Conservation (phyloP, 2,797 vertebrate species). For the Macropodus opercularis region DNA sequence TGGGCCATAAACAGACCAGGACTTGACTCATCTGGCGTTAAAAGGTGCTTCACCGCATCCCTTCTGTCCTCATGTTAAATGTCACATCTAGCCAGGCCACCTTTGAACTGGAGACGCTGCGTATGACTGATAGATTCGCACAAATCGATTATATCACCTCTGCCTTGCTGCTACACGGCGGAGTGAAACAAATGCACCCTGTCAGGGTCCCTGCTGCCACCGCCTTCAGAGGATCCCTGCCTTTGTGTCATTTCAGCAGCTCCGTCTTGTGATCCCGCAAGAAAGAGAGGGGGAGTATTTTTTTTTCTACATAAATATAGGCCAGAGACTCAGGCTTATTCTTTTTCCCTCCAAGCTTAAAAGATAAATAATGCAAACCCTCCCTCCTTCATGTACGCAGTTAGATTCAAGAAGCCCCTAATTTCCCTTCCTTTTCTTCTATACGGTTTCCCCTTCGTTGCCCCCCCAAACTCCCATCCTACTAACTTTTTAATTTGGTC, state of each 20-base stretch:
- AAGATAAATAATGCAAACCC: constrained; percentile 77
- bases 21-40: neutral
- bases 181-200: constrained; percentile 22
- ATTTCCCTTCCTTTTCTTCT: constrained; percentile 7
- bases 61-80: constrained; percentile 28
- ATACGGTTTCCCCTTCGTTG: constrained; percentile 32
- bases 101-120: constrained; percentile 5
- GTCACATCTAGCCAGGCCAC: constrained; percentile 8
- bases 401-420: constrained; percentile 28
- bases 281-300: constrained; percentile 43
- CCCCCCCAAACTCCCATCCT: constrained; percentile 48
- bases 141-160: constrained; percentile 10
- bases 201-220: constrained; percentile 20
- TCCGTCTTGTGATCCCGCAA: constrained; percentile 44
- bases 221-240: constrained; percentile 24
- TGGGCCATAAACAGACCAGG: constrained; percentile 34
- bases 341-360: constrained; percentile 59
- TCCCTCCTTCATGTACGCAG: constrained; percentile 25
- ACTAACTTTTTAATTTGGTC: constrained; percentile 65
- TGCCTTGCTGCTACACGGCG: constrained; percentile 3
- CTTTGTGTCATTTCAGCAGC: constrained; percentile 37
- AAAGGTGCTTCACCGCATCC: constrained; percentile 18
- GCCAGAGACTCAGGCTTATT: constrained; percentile 64
- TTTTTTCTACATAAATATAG: constrained; percentile 62
- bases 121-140: neutral